A percentile compares a stretch with the other conserved stretches of the same genome.
phyloP scores from a whole-genome alignment of 1,140 invertebrate species.

The Pachyrhynchus sulphureomaculatus region DNA sequence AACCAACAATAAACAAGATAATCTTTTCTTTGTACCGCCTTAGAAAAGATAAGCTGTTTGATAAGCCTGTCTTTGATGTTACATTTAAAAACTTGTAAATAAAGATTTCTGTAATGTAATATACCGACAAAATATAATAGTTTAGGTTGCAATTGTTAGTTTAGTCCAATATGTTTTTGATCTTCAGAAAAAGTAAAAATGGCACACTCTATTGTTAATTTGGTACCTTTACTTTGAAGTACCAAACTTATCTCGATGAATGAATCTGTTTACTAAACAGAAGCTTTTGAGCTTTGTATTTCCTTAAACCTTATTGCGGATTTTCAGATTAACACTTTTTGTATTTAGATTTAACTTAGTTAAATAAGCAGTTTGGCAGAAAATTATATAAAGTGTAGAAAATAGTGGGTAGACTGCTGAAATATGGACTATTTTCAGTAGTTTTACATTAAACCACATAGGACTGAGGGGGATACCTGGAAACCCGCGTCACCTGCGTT shows the following conservation, averaged over 20 bases:
- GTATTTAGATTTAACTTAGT: no score
- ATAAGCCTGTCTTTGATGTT: constrained; percentile 2
- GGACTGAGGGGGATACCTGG: no score
- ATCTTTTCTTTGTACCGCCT: constrained; percentile 3
- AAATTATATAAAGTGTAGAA: no score
- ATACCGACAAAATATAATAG: constrained; percentile 10
- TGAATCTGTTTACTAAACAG: constrained; percentile 8
- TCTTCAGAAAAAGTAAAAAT: constrained; percentile 11
- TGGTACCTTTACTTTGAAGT: not conserved
- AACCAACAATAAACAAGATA: not conserved
- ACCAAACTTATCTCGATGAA: constrained; percentile 1
- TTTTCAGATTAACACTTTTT: constrained; percentile 1
- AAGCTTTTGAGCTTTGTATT: constrained; percentile 1
- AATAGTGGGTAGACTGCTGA: no score
- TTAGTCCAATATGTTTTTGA: not conserved
- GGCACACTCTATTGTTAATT: constrained; percentile 1
- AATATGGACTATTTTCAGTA: no score
- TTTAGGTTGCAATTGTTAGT: no score
- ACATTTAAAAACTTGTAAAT: not conserved
- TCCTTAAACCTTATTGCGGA: not conserved
- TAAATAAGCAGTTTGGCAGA: no score
- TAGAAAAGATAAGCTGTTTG: not conserved
- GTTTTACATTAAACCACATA: no score
- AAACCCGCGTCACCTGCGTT: no score
- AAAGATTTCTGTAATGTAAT: constrained; percentile 16